Conservation (phyloP, 53 echinoderm and acorn worm genomes). For the Mesocentrotus franciscanus region DNA sequence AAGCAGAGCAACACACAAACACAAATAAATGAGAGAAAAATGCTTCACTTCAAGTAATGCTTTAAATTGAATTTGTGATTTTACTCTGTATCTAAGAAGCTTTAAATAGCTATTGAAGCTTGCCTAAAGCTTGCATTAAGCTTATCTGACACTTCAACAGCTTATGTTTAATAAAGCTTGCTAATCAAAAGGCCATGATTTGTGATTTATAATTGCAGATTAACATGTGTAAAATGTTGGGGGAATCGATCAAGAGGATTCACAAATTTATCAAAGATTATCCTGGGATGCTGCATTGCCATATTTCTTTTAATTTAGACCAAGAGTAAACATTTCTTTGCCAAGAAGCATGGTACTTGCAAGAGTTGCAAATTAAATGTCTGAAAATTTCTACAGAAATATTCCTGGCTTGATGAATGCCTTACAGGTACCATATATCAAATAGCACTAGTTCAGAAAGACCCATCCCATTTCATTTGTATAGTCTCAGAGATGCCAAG, state of each 20-base stretch:
- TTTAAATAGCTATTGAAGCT: not conserved
- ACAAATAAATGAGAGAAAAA: not conserved
- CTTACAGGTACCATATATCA: no score
- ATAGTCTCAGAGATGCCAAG: no score
- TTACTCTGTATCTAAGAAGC: not conserved
- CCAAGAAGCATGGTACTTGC: no score
- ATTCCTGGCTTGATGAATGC: no score
- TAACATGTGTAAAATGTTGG: not conserved
- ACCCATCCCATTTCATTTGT: no score
- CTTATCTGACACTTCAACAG: slow-evolving; percentile 6
- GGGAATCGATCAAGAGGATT: not conserved
- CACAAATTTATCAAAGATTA: not conserved
- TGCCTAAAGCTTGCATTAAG: not conserved
- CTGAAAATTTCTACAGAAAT: no score
- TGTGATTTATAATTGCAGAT: not conserved
- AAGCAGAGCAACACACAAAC: not conserved
- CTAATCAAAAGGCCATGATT: not conserved
- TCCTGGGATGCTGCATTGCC: no score
- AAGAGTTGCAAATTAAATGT: no score
- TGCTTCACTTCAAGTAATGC: not conserved
- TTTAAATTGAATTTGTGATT: not conserved
- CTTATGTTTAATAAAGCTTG: not conserved
- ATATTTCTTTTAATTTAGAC: no score
- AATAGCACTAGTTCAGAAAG: no score
- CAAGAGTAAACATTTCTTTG: no score